Base-by-base conservation (phyloP, 2,113 vertebrate genomes). In the Pseudolaguvia tuberculata region DNA sequence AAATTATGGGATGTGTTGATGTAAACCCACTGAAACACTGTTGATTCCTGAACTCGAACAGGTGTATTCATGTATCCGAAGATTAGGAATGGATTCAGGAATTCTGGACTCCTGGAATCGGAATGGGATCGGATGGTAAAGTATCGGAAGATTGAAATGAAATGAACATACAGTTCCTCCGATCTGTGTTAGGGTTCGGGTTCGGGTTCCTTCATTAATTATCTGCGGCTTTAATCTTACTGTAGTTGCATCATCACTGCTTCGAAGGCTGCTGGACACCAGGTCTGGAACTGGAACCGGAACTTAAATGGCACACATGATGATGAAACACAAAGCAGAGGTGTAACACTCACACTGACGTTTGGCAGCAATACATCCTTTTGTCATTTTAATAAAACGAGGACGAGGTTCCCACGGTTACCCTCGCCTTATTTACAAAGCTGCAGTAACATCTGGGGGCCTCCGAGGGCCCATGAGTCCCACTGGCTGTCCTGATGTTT, bases 361-460 rank as follows among this genome's bases (percentile, higher is more conserved):
- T 89, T 90, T 91, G 88, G 89, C 89, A 88, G 81, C 80, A 83
- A 79, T 86, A 84, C 85, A 86, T 80, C 82, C 63, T 67, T 67
- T 20, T 5, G 29, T 84, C 82, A 73, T 70, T 84, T 81, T 81
- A 82, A 78, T 47, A 20, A 74, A 65, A 82, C 52, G 78, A 75
- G 70, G 21, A 50, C 21, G 61, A 42, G 51, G 7, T 5, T 20
- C 69, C 69, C 20, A 23, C 23, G 76, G n/a, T 69, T 29, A n/a
- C 63, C 58, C 53, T 27, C 2, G 9, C 76, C 70, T 79, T 74
- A 61, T 78, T 63, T 57, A 66, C 59, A 27, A 59, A 53, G 31
- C 35, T 23, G 2, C 23, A 70, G 48, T 42, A 27, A 71, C 53
- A 23, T 12, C 15, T 45, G 15, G 2, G 35, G 68, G 39, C 15